Evolutionary conservation across 1,140 invertebrate genomes (phyloP).

Genomic region (Scaptomyza montana): DNA sequence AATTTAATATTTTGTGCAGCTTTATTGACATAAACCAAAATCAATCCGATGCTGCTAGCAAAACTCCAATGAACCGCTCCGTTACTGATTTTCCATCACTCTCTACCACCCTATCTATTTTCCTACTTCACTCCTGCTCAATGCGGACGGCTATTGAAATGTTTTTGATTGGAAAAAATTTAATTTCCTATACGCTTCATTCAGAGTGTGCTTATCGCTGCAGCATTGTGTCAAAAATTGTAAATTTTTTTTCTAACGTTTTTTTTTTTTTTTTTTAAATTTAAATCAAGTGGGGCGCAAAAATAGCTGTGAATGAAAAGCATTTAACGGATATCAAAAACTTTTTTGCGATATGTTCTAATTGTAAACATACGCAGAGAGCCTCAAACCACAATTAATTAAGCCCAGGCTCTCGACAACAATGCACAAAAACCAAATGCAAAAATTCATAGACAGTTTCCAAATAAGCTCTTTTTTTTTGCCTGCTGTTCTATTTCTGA

Average conservation of each 20-base stretch:
- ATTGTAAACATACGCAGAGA: constrained; percentile 10
- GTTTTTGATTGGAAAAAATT: constrained; percentile 83
- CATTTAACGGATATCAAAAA: constrained; percentile 72
- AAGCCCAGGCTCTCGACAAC: constrained; percentile 59
- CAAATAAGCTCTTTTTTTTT: constrained; percentile 32
- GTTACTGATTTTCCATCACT: constrained; percentile 45
- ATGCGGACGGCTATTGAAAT: constrained; percentile 76
- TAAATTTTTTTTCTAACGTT: constrained; percentile 27
- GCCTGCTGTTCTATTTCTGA: constrained; percentile 2
- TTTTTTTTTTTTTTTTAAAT: constrained; percentile 61
- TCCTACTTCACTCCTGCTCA: constrained; percentile 11
- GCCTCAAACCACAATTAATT: constrained; percentile 79
- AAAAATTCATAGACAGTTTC: constrained; percentile 53
- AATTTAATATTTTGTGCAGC: constrained; percentile 26
- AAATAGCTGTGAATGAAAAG: constrained; percentile 21
- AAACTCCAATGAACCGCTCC: constrained; percentile 30
- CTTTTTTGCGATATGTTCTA: constrained; percentile 51
- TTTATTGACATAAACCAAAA: constrained; percentile 59
- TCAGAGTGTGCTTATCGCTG: constrained; percentile 69
- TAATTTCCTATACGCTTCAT: constrained; percentile 83
- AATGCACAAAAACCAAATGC: constrained; percentile 35
- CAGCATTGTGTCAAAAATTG: constrained; percentile 70
- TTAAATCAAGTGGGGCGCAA: constrained; percentile 60
- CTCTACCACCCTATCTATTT: constrained; percentile 10
- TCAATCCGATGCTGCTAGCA: constrained; percentile 30